These are phyloP conservation scores for Heterocephalus glaber DNA, from an alignment of 2,113 vertebrate genomes.

Conservation along the genomic window DNA sequence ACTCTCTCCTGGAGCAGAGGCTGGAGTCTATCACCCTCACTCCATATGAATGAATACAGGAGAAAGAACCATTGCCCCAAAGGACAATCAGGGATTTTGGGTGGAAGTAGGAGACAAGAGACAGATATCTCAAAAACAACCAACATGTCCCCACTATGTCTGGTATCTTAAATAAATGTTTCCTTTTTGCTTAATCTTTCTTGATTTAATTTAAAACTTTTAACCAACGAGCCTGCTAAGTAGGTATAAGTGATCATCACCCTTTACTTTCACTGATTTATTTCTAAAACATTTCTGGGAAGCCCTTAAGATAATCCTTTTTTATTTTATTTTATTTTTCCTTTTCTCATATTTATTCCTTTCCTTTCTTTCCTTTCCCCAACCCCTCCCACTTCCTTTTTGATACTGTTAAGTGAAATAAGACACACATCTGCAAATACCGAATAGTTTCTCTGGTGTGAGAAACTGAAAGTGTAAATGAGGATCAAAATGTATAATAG, in stretches of 20 bases:
- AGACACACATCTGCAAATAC: too few relatives aligned
- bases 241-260: not conserved
- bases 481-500: too few relatives aligned
- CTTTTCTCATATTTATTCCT: too few relatives aligned
- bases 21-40: not conserved
- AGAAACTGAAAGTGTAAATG: too few relatives aligned
- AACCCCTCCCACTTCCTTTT: too few relatives aligned
- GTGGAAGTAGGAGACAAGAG: not conserved
- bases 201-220: constrained; percentile 51
- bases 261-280: not conserved
- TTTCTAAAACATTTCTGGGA: not conserved
- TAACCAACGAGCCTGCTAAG: not conserved
- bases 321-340: too few relatives aligned
- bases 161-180: not conserved
- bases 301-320: not conserved
- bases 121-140: not conserved
- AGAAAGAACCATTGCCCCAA: not conserved
- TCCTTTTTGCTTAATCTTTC: not conserved
- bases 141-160: not conserved
- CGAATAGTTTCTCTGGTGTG: too few relatives aligned
- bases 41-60: not conserved
- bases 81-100: not conserved
- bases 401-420: too few relatives aligned
- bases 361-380: too few relatives aligned
- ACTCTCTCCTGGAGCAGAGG: not conserved